A percentile compares a stretch with the other conserved stretches of the same genome.
phyloP scores from a whole-genome alignment of 2,113 vertebrate genomes.

The Pleuronectes platessa region DNA sequence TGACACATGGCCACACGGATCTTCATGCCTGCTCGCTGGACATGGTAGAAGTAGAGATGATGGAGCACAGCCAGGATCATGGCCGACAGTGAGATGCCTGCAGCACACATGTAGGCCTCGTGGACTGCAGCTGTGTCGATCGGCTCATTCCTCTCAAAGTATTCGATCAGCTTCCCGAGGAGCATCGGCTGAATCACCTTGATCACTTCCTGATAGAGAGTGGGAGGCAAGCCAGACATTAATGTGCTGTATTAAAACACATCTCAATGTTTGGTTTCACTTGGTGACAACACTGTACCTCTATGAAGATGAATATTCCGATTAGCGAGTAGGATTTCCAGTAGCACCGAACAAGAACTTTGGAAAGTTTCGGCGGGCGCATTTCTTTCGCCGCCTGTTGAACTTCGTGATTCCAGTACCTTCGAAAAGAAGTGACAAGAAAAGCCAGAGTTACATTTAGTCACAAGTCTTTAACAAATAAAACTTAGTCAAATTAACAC shows the following conservation, averaged over 20 bases:
- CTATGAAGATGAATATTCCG: slow-evolving; percentile 89
- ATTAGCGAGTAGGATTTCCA: slow-evolving; percentile 89
- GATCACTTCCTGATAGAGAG: slow-evolving; percentile 83
- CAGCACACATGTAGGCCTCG: slow-evolving; percentile 81
- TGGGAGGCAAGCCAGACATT: not conserved
- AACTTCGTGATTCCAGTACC: slow-evolving; percentile 91
- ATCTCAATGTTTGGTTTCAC: not conserved
- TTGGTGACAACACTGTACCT: slow-evolving; percentile 82
- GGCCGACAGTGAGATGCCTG: slow-evolving; percentile 82
- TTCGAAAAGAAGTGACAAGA: slow-evolving; percentile 48
- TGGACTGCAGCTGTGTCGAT: slow-evolving; percentile 52
- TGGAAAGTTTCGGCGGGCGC: slow-evolving; percentile 84
- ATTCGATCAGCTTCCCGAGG: slow-evolving; percentile 88
- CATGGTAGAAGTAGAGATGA: slow-evolving; percentile 92
- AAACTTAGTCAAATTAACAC: not conserved
- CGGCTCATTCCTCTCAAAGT: slow-evolving; percentile 83
- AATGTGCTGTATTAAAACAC: not conserved
- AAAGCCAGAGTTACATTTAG: not conserved
- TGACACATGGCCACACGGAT: slow-evolving; percentile 93
- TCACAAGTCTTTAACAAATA: not conserved
- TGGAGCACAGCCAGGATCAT: slow-evolving; percentile 83
- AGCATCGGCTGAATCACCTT: slow-evolving; percentile 89
- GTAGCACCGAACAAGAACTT: slow-evolving; percentile 89
- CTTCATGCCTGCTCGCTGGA: slow-evolving; percentile 91
- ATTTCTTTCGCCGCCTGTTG: slow-evolving; percentile 84